Evolutionary conservation across 2,888 invertebrate genomes (phyloP).

Genomic region (Ormyrus rosae): DNA sequence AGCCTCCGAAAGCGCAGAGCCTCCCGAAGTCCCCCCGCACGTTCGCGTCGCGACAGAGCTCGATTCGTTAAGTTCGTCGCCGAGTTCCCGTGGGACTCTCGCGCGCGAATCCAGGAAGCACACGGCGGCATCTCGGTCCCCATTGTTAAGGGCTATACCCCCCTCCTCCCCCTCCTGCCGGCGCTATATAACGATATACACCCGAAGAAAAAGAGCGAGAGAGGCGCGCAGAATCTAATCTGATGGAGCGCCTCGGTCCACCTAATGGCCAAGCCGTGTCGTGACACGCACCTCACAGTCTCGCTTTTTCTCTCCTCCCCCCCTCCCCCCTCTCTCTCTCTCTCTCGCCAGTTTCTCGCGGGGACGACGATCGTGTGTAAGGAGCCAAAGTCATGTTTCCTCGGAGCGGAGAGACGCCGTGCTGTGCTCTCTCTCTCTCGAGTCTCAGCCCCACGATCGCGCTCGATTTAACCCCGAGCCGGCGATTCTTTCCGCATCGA

Average conservation of each 20-base stretch:
- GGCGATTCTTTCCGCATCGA: conserved; percentile 6
- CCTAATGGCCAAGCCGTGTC: conserved; percentile 76
- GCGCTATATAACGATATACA: conserved; percentile 7
- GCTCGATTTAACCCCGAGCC: conserved; percentile 35
- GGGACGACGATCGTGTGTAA: conserved; percentile 43
- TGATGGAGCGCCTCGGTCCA: conserved; percentile 73
- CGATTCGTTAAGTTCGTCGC: conserved; percentile 39
- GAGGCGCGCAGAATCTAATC: conserved; percentile 73
- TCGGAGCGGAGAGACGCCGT: conserved; percentile 43
- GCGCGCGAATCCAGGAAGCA: conserved; percentile 65
- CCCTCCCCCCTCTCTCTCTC: conserved; percentile 57
- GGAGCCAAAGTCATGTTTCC: conserved; percentile 71
- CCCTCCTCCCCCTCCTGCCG: background rate
- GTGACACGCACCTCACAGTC: conserved; percentile 73
- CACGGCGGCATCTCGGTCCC: conserved; percentile 7
- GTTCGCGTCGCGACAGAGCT: conserved; percentile 8
- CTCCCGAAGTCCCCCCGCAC: no score
- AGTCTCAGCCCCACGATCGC: conserved; percentile 19
- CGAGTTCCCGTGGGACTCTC: conserved; percentile 36
- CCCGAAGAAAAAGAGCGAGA: conserved; percentile 43
- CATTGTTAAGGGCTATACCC: conserved; percentile 37
- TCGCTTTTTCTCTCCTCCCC: conserved; percentile 56
- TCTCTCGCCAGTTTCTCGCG: background rate
- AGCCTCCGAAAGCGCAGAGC: no score
- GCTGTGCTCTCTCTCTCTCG: background rate